A percentile compares a stretch with the other conserved stretches of the same genome.
These are phyloP conservation scores for Xyrichtys novacula DNA, from an alignment of 2,797 vertebrate genomes.

Conservation along the genomic window DNA sequence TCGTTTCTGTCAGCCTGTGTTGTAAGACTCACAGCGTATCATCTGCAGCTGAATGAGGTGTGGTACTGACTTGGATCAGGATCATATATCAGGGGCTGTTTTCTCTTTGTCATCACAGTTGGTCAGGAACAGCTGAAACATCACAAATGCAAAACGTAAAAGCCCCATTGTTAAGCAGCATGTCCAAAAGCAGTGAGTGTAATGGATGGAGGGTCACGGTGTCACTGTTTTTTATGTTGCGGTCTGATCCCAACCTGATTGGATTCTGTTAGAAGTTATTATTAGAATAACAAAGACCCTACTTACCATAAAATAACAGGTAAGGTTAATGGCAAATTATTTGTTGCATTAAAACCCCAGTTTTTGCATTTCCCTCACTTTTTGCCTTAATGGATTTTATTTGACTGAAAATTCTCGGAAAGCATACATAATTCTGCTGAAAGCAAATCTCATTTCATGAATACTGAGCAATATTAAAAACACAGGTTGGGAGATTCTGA, in stretches of 20 bases:
- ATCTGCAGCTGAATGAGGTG: slow-evolving; percentile 65
- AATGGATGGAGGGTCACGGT: slow-evolving; percentile 78
- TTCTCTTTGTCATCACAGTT: slow-evolving; percentile 50
- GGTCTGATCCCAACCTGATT: slow-evolving; percentile 70
- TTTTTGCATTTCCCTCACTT: slow-evolving; percentile 76
- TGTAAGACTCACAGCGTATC: slow-evolving; percentile 65
- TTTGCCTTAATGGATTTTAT: slow-evolving; percentile 84
- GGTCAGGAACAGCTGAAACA: slow-evolving; percentile 76
- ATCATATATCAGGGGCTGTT: slow-evolving; percentile 58
- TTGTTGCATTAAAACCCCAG: slow-evolving; percentile 84
- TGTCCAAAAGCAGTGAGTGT: slow-evolving; percentile 70
- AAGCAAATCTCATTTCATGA: slow-evolving; percentile 78
- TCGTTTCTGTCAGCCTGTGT: slow-evolving; percentile 60
- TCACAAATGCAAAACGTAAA: slow-evolving; percentile 77
- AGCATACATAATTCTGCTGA: slow-evolving; percentile 76
- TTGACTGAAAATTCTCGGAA: slow-evolving; percentile 75
- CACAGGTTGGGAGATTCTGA: slow-evolving; percentile 71
- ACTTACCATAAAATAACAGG: slow-evolving; percentile 82
- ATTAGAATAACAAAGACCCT: slow-evolving; percentile 72
- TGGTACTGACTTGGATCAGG: slow-evolving; percentile 64
- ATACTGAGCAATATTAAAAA: slow-evolving; percentile 79
- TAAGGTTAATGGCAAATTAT: slow-evolving; percentile 84
- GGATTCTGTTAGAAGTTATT: slow-evolving; percentile 74
- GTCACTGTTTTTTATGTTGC: slow-evolving; percentile 57
- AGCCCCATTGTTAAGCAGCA: slow-evolving; percentile 60